phyloP scores from a whole-genome alignment of 2,797 vertebrate species.

The Cynopterus sphinx region DNA sequence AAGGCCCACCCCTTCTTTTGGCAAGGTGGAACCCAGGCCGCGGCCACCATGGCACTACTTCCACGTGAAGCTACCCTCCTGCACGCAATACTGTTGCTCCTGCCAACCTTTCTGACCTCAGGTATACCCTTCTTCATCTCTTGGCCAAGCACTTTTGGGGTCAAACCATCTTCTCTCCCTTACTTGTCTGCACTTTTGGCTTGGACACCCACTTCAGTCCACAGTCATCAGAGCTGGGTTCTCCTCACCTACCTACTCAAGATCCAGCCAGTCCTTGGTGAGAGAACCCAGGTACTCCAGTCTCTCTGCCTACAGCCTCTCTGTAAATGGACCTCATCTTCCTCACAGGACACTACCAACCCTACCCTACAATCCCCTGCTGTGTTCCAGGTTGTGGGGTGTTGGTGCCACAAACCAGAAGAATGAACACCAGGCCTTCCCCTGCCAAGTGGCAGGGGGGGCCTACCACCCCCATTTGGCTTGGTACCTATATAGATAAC shows the following conservation, averaged over 20 bases:
- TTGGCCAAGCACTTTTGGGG: background rate
- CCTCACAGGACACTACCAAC: background rate
- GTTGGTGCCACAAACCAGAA: conserved; percentile 87
- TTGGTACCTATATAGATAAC: conserved; percentile 92
- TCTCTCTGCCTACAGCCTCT: background rate
- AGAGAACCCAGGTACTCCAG: background rate
- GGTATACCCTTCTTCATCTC: conserved; percentile 50
- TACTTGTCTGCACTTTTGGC: background rate
- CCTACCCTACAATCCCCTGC: background rate
- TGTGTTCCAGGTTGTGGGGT: conserved; percentile 81
- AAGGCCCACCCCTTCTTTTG: background rate
- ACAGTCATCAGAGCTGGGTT: background rate
- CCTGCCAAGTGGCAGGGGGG: conserved; percentile 87
- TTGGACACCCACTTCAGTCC: background rate
- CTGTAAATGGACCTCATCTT: background rate
- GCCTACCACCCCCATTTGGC: conserved; percentile 80
- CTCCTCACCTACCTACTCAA: background rate
- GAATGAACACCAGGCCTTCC: conserved; percentile 87
- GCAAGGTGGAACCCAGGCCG: background rate
- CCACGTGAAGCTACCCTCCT: background rate
- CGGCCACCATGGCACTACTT: conserved; percentile 46
- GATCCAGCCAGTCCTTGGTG: background rate
- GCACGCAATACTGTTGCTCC: conserved; percentile 57
- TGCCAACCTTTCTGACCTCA: conserved; percentile 68
- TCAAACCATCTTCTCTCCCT: background rate